Conservation (phyloP, 35 echinoderm and acorn worm genomes). For the Heliocidaris erythrogramma region DNA sequence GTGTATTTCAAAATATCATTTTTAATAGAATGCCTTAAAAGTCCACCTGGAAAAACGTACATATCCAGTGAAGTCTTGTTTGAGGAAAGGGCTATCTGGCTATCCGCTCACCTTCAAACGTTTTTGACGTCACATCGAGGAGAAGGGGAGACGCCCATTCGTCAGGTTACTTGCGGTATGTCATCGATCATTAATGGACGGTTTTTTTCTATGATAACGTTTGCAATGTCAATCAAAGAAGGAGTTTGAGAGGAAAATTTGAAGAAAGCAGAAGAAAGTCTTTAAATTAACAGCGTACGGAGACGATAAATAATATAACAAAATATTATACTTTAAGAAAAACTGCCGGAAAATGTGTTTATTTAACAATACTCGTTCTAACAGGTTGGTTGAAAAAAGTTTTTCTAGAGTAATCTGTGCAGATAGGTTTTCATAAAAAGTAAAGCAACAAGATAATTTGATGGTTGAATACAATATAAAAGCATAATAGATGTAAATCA, state of each 20-base stretch:
- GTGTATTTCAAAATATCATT: neutral
- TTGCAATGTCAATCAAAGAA: neutral
- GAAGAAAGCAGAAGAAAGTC: neutral
- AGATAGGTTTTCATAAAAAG: too few relatives aligned
- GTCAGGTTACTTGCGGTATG: neutral
- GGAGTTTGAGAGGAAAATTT: neutral
- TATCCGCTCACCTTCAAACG: neutral
- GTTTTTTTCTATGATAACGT: neutral
- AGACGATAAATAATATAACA: too few relatives aligned
- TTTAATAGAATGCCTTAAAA: neutral
- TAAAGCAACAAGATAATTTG: too few relatives aligned
- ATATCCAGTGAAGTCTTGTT: neutral
- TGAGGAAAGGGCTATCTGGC: neutral
- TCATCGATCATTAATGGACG: neutral
- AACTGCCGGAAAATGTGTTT: too few relatives aligned
- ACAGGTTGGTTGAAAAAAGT: too few relatives aligned
- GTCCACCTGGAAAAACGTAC: too few relatives aligned
- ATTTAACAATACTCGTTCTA: too few relatives aligned
- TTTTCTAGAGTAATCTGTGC: too few relatives aligned
- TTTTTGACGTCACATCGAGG: neutral
- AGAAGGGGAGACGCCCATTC: neutral
- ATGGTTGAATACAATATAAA: too few relatives aligned
- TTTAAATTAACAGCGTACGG: too few relatives aligned
- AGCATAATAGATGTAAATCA: too few relatives aligned
- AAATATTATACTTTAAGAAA: too few relatives aligned